These are phyloP conservation scores for Athene noctua DNA, from an alignment of 2,113 vertebrate species.

Conservation along the genomic window DNA sequence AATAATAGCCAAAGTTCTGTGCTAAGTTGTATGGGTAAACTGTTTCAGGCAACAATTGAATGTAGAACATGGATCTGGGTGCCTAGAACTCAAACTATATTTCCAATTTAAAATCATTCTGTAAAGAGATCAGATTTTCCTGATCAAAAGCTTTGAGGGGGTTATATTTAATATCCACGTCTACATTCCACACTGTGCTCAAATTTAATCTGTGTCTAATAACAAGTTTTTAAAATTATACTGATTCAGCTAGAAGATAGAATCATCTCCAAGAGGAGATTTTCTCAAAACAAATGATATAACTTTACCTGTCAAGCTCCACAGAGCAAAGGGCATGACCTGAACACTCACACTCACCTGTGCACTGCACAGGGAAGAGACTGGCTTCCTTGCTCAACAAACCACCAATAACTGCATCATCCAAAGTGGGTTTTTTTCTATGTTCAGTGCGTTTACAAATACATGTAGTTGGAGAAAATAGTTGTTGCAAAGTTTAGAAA, in stretches of 20 bases:
- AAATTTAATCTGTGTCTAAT: constrained; percentile 38
- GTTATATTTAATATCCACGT: constrained; percentile 47
- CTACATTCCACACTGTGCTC: not conserved
- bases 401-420: not conserved
- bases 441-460: not conserved
- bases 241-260: not conserved
- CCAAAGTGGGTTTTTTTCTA: not conserved
- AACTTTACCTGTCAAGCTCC: not conserved
- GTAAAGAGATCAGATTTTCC: constrained; percentile 37
- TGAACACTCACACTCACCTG: not conserved
- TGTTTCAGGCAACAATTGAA: not conserved
- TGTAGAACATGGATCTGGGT: not conserved
- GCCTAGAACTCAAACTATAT: not conserved
- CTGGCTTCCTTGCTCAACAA: not conserved
- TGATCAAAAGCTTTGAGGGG: constrained; percentile 41
- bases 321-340: not conserved
- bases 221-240: not conserved
- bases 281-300: not conserved
- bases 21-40: not conserved
- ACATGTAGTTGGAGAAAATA: fast-evolving
- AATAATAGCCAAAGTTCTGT: not conserved
- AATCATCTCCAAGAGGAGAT: not conserved
- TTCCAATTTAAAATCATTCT: constrained; percentile 37
- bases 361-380: not conserved
- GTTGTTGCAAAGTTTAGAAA: not conserved